A percentile compares a stretch with the other conserved stretches of the same genome.
Conservation (phyloP, 2,113 vertebrate species). For the Brachypteracias leptosomus region DNA sequence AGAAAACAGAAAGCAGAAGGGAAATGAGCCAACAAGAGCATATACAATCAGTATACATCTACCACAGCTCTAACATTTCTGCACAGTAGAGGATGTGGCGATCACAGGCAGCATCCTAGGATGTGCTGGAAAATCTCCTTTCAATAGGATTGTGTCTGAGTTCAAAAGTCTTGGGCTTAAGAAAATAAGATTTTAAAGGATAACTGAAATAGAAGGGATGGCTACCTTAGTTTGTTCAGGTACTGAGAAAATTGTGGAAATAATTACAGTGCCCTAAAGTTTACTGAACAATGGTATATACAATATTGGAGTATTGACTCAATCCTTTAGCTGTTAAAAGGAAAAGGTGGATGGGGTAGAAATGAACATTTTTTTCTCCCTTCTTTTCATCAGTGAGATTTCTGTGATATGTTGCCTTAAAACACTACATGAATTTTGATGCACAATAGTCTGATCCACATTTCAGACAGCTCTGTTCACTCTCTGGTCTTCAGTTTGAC, state of each 20-base stretch:
- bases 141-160: not conserved
- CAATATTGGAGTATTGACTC: not conserved
- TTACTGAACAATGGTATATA: not conserved
- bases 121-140: slow-evolving; percentile 11
- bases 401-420: not conserved
- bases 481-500: not conserved
- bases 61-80: not conserved
- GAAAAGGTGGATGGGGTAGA: not conserved
- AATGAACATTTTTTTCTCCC: not conserved
- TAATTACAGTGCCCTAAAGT: not conserved
- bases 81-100: not conserved
- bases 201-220: not conserved
- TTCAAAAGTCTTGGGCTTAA: not conserved
- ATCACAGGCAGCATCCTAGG: not conserved
- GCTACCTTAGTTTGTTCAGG: not conserved
- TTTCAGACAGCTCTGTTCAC: not conserved
- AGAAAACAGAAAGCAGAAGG: not conserved
- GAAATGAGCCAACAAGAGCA: slow-evolving; percentile 7
- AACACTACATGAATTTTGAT: not conserved
- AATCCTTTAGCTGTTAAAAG: not conserved
- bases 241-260: not conserved
- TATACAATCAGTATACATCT: not conserved
- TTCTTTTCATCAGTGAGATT: not conserved
- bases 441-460: not conserved
- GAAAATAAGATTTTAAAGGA: slow-evolving; percentile 11